Evolutionary conservation across 1,140 invertebrate species (phyloP).

Genomic region (Megathymus violae): DNA sequence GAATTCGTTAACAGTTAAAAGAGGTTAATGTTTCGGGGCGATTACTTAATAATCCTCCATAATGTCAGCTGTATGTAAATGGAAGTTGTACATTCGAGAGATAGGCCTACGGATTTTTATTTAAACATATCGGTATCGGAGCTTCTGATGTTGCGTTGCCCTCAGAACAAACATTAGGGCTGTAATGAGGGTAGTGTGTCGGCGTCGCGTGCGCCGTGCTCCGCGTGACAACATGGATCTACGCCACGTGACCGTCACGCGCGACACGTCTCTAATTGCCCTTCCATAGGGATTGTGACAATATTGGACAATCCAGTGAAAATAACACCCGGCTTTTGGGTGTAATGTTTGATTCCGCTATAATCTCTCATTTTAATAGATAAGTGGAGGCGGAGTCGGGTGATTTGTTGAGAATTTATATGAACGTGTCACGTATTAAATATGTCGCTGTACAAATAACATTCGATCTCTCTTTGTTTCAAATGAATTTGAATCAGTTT

Average conservation of each 20-base stretch:
- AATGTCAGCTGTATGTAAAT: conserved; percentile 31
- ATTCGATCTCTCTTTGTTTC: background rate
- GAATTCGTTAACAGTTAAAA: conserved; percentile 29
- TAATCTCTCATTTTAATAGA: conserved; percentile 83
- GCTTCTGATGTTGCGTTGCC: conserved; percentile 54
- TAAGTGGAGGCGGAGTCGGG: conserved; percentile 76
- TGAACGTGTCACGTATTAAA: background rate
- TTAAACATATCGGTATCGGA: conserved; percentile 60
- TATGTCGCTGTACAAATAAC: background rate
- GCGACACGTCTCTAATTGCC: conserved; percentile 79
- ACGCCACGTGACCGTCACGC: conserved; percentile 71
- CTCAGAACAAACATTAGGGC: conserved; percentile 67
- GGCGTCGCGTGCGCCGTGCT: conserved; percentile 46
- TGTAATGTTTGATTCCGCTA: conserved; percentile 64
- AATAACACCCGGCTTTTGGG: conserved; percentile 76
- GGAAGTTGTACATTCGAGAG: conserved; percentile 8
- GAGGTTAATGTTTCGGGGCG: conserved; percentile 14
- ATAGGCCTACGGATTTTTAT: conserved; percentile 19
- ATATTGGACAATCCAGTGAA: conserved; percentile 82
- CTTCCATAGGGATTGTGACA: conserved; percentile 74
- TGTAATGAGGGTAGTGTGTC: conserved; percentile 54
- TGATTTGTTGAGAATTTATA: conserved; percentile 64
- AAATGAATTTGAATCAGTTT: conserved; percentile 2
- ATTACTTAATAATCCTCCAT: conserved; percentile 20
- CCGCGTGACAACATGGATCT: conserved; percentile 42